Evolutionary conservation across 2,113 vertebrate species (phyloP).

Genomic region (Sporophila hypoxantha): DNA sequence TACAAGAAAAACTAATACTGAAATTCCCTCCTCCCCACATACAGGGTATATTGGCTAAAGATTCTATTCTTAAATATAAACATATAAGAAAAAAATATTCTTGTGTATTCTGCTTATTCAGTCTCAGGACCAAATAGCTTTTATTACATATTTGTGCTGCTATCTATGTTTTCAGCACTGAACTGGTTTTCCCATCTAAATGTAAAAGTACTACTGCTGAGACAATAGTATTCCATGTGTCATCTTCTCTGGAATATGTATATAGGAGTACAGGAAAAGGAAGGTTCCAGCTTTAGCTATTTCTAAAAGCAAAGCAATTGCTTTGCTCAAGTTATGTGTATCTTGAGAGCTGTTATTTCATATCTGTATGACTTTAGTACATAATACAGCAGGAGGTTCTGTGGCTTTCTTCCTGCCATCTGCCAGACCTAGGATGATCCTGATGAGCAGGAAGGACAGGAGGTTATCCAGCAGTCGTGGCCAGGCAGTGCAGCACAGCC

Average conservation of each 20-base stretch:
- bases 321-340: background rate
- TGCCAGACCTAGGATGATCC: background rate
- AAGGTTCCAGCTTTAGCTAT: background rate
- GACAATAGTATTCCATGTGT: background rate
- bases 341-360: background rate
- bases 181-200: background rate
- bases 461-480: background rate
- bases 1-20: background rate
- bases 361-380: background rate
- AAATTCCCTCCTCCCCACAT: background rate
- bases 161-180: background rate
- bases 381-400: background rate
- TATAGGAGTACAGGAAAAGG: background rate
- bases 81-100: background rate
- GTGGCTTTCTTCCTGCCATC: background rate
- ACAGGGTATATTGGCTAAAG: background rate
- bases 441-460: background rate
- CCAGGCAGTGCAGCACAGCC: background rate
- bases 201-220: background rate
- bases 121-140: slow-evolving; percentile 20
- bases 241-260: background rate
- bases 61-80: slow-evolving; percentile 17
- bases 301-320: background rate
- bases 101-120: slow-evolving; percentile 12
- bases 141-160: background rate